phyloP scores from a whole-genome alignment of 2,888 invertebrate genomes.

The Eilema sororculum region DNA sequence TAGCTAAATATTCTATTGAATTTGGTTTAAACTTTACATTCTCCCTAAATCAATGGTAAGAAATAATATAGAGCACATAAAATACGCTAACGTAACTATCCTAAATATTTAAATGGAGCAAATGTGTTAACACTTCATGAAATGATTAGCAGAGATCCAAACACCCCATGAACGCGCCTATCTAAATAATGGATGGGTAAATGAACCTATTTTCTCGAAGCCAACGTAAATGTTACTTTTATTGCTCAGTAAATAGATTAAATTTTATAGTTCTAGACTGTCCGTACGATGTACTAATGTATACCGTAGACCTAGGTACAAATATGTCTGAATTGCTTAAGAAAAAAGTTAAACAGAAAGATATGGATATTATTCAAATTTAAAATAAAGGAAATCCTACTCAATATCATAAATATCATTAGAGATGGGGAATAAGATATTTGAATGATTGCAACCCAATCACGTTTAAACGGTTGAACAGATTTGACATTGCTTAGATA shows the following conservation, averaged over 20 bases:
- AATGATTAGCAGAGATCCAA: conserved; percentile 21
- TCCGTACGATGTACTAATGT: conserved; percentile 16
- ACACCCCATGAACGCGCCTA: conserved; percentile 25
- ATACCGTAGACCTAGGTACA: background rate
- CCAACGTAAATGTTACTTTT: conserved; percentile 35
- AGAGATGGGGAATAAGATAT: too few relatives aligned
- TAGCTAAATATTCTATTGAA: too few relatives aligned
- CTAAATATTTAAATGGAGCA: conserved; percentile 7
- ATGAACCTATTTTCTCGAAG: conserved; percentile 41
- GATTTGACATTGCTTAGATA: too few relatives aligned
- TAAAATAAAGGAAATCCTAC: too few relatives aligned
- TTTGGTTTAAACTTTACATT: too few relatives aligned
- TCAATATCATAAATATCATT: too few relatives aligned
- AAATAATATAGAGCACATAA: background rate
- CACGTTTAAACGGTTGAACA: too few relatives aligned
- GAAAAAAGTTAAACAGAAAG: too few relatives aligned
- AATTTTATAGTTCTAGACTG: conserved; percentile 35
- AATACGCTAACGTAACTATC: conserved; percentile 7
- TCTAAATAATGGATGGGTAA: conserved; percentile 37
- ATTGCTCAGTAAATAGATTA: conserved; percentile 25
- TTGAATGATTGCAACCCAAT: too few relatives aligned
- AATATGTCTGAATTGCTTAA: too few relatives aligned
- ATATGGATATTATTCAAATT: too few relatives aligned
- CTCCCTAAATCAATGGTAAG: background rate
- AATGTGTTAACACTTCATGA: conserved; percentile 23